A percentile compares a stretch with the other conserved stretches of the same genome.
Conservation (phyloP, 2,113 vertebrate species). For the Nannobrachium achirus region DNA sequence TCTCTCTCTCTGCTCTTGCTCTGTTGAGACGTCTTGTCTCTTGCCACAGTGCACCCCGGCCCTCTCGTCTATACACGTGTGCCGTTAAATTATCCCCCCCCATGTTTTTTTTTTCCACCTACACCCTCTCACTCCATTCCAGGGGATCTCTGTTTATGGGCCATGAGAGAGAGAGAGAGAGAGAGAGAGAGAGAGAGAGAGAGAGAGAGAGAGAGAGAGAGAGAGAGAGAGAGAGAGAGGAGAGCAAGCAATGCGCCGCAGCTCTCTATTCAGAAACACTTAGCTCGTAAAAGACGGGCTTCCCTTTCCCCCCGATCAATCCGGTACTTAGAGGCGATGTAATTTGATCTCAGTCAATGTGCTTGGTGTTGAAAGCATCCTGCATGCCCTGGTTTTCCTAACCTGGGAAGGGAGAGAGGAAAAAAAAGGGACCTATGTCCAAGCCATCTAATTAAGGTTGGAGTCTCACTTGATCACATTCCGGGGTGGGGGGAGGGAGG, state of each 20-base stretch:
- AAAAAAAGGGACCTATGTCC: conserved; percentile 59
- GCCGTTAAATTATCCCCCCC: conserved; percentile 72
- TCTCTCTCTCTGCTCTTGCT: conserved; percentile 8
- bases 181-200: too few relatives aligned
- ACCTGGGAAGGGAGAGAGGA: conserved; percentile 30
- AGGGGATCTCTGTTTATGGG: conserved; percentile 60
- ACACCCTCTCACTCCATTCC: conserved; percentile 60
- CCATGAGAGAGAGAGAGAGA: conserved; percentile 39
- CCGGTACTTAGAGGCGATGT: conserved; percentile 74
- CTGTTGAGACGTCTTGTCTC: conserved; percentile 71
- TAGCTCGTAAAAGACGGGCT: conserved; percentile 71
- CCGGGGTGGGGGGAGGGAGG: conserved; percentile 29
- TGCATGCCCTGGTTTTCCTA: conserved; percentile 66
- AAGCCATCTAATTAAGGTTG: conserved; percentile 74
- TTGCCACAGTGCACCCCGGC: conserved; percentile 39
- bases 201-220: conserved; percentile 32
- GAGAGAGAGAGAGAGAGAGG: background rate
- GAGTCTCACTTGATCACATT: conserved; percentile 79
- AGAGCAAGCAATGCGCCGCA: conserved; percentile 53
- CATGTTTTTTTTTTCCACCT: conserved; percentile 70
- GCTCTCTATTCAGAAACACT: conserved; percentile 74
- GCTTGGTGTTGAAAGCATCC: conserved; percentile 75
- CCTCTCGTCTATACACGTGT: conserved; percentile 55
- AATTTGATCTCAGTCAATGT: conserved; percentile 74
- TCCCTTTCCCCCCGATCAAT: conserved; percentile 72